A percentile compares a stretch with the other conserved stretches of the same genome.
Conservation (phyloP, 2,888 invertebrate genomes). For the Hipparchia sbordonii region DNA sequence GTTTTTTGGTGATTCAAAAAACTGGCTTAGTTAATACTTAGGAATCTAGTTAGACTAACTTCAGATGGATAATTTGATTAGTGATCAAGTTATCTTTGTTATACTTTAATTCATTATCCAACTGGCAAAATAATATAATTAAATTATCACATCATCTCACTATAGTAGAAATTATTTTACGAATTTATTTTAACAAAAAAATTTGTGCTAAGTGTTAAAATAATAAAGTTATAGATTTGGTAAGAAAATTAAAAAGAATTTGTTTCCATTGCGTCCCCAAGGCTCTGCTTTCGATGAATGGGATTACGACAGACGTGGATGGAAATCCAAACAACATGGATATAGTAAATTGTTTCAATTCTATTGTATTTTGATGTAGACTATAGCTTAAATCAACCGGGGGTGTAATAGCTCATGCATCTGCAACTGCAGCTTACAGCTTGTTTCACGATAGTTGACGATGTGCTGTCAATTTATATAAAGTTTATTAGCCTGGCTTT, state of each 20-base stretch:
- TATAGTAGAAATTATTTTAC: slow-evolving; percentile 7
- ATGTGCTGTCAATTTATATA: too few relatives aligned
- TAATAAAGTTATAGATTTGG: background rate
- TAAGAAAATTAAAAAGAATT: slow-evolving; percentile 40
- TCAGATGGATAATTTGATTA: too few relatives aligned
- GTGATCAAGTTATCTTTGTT: too few relatives aligned
- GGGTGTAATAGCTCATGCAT: background rate
- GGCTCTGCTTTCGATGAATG: slow-evolving; percentile 78
- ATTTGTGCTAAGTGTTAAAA: background rate
- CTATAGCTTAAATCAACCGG: slow-evolving; percentile 58
- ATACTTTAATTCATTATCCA: too few relatives aligned
- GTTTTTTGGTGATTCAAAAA: too few relatives aligned
- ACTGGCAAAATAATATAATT: too few relatives aligned
- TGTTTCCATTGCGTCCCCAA: slow-evolving; percentile 71
- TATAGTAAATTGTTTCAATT: slow-evolving; percentile 61
- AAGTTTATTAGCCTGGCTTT: too few relatives aligned
- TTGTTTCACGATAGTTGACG: background rate
- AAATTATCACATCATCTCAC: background rate
- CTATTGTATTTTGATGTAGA: slow-evolving; percentile 57
- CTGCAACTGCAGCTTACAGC: background rate
- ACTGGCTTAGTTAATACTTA: too few relatives aligned
- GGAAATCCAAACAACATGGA: slow-evolving; percentile 68
- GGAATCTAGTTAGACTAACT: too few relatives aligned
- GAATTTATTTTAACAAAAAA: background rate
- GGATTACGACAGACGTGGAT: slow-evolving; percentile 72